A percentile compares a stretch with the other conserved stretches of the same genome.
Evolutionary conservation across 2,888 invertebrate species (phyloP).

Genomic region (Criorhina ranunculi): DNA sequence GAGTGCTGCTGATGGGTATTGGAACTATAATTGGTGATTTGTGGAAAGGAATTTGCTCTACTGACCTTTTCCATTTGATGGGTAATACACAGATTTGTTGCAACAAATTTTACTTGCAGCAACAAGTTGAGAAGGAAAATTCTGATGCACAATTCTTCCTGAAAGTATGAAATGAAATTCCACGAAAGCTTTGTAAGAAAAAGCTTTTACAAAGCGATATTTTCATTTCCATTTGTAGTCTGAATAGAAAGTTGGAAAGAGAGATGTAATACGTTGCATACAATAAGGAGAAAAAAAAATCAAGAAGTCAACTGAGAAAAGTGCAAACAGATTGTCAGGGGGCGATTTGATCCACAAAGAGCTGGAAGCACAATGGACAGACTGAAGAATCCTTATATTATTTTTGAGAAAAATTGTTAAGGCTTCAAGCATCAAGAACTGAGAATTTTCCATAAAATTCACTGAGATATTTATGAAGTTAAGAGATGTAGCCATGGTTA

Average conservation of each 20-base stretch:
- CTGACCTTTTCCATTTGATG: slow-evolving; percentile 63
- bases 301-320: too few species aligned
- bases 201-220: not conserved
- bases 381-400: too few species aligned
- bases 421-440: too few species aligned
- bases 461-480: too few species aligned
- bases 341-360: too few species aligned
- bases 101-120: not conserved
- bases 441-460: too few species aligned
- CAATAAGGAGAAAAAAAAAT: too few species aligned
- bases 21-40: slow-evolving; percentile 26
- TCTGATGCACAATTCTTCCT: not conserved
- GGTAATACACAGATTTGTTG: not conserved
- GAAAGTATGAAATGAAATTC: slow-evolving; percentile 1
- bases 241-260: not conserved
- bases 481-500: too few species aligned
- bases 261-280: too few species aligned
- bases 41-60: slow-evolving; percentile 56
- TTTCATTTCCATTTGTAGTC: not conserved
- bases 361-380: too few species aligned
- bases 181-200: not conserved
- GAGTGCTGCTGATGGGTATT: slow-evolving; percentile 14
- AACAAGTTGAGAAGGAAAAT: not conserved
- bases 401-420: too few species aligned
- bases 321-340: too few species aligned